Evolutionary conservation across 1,140 invertebrate species (phyloP), one percentile per base, ranked within the genome.

Genomic region (Drosophila arizonae): DNA sequence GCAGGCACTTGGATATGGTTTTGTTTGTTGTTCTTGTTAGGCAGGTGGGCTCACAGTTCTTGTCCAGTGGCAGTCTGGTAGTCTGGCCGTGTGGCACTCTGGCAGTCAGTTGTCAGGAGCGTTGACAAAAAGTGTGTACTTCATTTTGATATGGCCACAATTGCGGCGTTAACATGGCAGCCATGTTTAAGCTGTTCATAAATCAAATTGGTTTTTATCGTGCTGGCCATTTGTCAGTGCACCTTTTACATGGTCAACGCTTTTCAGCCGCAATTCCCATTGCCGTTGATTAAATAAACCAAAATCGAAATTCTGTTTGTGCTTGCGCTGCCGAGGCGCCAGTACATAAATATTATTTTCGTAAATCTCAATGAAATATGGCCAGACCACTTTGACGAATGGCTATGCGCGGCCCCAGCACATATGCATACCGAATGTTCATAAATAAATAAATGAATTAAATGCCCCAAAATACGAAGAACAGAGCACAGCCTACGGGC

Each of bases 121-220:
- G 56, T 57, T 75, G 64, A 70, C 66, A 81, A 87, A 81, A 87
- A 70, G 50, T 51, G 21, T 54, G 21, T 54, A 46, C 76, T 61
- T 69, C 62, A 41, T 71, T 77, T 79, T 76, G 61, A 81, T 79
- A 67, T 56, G 58, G 61, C 72, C 80, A 70, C 76, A 85, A 84
- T 79, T 67, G 55, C 51, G 63, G 74, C 63, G 66, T 77, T 73
- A 85, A 86, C 66, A 77, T 81, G 76, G 66, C 73, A 66, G 67
- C 61, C 65, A 56, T 66, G 60, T 74, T 79, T 51, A 71, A 61
- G 60, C 73, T 77, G 48, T 60, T 70, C 79, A 88, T 87, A 87
- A 87, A 87, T 87, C 84, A 87, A 80, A 77, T 72, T 77, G 54
- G 61, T 79, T 89, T 87, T 88, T 88, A 87, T 88, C 74, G 64